Evolutionary conservation across 2,797 vertebrate species (phyloP).

Genomic region (Rhinatrema bivittatum): DNA sequence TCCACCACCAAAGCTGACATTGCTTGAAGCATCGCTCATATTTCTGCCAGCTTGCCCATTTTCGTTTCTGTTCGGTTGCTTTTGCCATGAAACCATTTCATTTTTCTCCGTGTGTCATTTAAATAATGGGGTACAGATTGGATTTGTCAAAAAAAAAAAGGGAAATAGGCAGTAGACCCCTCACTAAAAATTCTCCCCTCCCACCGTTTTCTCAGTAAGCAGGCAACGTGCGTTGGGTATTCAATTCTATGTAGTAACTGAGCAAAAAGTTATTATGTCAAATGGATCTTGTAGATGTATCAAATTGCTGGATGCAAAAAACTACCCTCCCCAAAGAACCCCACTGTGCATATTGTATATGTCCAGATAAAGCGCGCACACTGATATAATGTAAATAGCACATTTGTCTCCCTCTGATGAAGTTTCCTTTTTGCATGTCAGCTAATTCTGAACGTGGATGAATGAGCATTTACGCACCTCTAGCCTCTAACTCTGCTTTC

Average conservation of each 20-base stretch:
- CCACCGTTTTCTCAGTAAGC: no score
- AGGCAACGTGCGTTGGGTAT: slow-evolving; percentile 24
- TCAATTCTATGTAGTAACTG: slow-evolving; percentile 11
- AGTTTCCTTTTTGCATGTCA: slow-evolving; percentile 27
- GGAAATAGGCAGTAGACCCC: slow-evolving; percentile 5
- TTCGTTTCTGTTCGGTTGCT: slow-evolving; percentile 44
- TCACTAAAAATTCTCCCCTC: slow-evolving; percentile 9
- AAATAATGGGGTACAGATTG: slow-evolving; percentile 36
- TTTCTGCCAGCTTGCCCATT: slow-evolving; percentile 40
- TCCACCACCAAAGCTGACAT: slow-evolving; percentile 40
- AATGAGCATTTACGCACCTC: no score
- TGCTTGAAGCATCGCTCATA: slow-evolving; percentile 40
- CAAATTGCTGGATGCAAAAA: slow-evolving; percentile 82
- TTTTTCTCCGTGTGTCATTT: slow-evolving; percentile 35
- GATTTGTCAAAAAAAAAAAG: slow-evolving; percentile 31
- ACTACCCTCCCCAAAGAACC: slow-evolving; percentile 30
- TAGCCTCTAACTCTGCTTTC: no score
- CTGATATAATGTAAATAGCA: slow-evolving; percentile 17
- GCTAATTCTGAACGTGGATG: no score
- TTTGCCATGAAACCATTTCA: slow-evolving; percentile 64
- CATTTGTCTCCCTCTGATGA: slow-evolving; percentile 13
- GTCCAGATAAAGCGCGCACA: slow-evolving; percentile 10
- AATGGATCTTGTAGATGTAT: slow-evolving; percentile 23
- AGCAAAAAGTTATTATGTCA: slow-evolving; percentile 3
- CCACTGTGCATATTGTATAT: slow-evolving; percentile 20